Conservation (phyloP, 2,888 invertebrate species). For the Ypsolopha sequella region DNA sequence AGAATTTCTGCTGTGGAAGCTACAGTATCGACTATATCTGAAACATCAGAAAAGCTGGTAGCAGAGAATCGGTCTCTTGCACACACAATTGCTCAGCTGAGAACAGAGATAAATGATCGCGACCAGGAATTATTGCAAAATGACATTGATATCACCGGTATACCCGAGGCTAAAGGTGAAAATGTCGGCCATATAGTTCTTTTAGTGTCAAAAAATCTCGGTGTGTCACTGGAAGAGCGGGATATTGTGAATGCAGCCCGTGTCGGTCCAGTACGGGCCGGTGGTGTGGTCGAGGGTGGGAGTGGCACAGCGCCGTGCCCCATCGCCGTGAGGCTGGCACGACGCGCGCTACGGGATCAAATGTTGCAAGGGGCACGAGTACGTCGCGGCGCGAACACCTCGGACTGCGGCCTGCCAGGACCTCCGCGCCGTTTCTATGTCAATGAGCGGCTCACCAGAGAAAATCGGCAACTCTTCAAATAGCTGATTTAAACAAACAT, state of each 20-base stretch:
- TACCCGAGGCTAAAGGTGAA: constrained; percentile 9
- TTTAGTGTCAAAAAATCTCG: too few species aligned
- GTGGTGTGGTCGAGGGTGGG: too few species aligned
- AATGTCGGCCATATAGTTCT: constrained; percentile 7
- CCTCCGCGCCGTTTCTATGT: too few species aligned
- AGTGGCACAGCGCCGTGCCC: too few species aligned
- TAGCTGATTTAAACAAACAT: too few species aligned
- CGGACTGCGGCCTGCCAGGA: too few species aligned
- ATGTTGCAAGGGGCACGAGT: too few species aligned
- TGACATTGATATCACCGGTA: constrained; percentile 9
- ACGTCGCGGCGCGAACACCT: too few species aligned
- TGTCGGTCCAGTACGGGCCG: neutral
- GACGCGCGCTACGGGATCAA: too few species aligned
- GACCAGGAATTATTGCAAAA: constrained; percentile 9
- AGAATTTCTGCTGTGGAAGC: neutral
- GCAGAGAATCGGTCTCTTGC: neutral
- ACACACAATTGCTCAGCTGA: neutral
- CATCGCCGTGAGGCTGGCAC: too few species aligned
- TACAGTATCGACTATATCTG: neutral
- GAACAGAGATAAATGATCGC: constrained; percentile 7
- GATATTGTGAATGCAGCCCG: constrained; percentile 11
- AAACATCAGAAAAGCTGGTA: neutral
- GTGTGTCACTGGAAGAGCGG: constrained; percentile 6
- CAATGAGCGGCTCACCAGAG: too few species aligned
- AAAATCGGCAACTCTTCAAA: too few species aligned